These are phyloP conservation scores for Amphiduros pacificus DNA, from an alignment of 2,888 invertebrate species.

Conservation along the genomic window DNA sequence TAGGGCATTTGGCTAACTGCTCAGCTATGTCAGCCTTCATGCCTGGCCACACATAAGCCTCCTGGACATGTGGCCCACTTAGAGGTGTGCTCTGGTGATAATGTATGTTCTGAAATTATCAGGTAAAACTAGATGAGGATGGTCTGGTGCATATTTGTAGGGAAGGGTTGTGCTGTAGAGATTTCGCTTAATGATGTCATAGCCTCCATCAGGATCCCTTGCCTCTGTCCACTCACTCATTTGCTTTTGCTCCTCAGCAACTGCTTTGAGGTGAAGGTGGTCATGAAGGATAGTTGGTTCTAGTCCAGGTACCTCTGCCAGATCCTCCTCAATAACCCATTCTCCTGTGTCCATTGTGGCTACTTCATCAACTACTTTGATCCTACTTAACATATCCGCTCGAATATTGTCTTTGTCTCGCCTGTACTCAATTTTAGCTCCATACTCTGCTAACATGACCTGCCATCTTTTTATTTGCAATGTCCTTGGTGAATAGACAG, in stretches of 20 bases:
- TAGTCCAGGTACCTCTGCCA: neutral
- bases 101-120: neutral
- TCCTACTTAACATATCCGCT: too few species aligned
- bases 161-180: neutral
- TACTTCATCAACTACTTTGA: too few species aligned
- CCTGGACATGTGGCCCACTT: constrained; percentile 1
- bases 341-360: too few species aligned
- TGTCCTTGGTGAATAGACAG: too few species aligned
- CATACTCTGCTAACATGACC: too few species aligned
- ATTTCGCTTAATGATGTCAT: neutral
- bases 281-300: too few species aligned
- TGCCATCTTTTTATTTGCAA: too few species aligned
- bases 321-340: neutral
- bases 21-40: neutral
- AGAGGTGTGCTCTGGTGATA: neutral
- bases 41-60: neutral
- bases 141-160: neutral
- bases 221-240: neutral
- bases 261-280: too few species aligned
- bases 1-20: neutral
- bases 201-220: neutral
- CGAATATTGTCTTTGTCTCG: too few species aligned
- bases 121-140: too few species aligned
- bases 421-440: too few species aligned
- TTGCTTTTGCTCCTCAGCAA: neutral